Conservation (phyloP, 2,888 invertebrate genomes). For the Andricus quercusramuli region DNA sequence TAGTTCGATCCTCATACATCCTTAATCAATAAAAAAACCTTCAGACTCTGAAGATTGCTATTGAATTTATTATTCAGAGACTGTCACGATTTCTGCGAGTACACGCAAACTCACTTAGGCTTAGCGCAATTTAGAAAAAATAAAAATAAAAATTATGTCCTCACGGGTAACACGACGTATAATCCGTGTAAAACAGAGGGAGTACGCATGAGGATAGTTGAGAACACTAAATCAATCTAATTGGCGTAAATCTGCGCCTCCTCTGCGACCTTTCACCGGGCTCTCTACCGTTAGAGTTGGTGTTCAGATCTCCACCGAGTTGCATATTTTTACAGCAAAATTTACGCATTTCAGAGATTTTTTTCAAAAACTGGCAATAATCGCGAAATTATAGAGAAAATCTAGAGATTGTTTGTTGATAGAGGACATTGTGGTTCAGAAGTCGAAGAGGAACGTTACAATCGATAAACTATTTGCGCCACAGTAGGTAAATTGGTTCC, state of each 20-base stretch:
- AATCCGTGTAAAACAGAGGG: neutral
- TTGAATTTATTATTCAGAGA: constrained; percentile 5
- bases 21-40: too few species aligned
- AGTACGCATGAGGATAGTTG: neutral
- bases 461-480: constrained; percentile 37
- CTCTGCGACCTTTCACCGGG: constrained; percentile 65
- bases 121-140: neutral
- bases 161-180: neutral
- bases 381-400: constrained; percentile 11
- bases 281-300: constrained; percentile 63
- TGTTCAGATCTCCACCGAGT: constrained; percentile 36
- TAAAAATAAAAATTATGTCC: neutral
- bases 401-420: constrained; percentile 37
- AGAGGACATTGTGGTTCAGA: constrained; percentile 16
- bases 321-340: neutral
- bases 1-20: too few species aligned
- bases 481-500: constrained; percentile 41
- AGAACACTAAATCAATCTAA: constrained; percentile 67
- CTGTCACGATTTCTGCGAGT: neutral
- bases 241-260: constrained; percentile 64
- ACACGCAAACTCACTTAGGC: neutral
- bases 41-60: neutral
- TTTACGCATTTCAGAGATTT: neutral
- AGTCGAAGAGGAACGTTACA: constrained; percentile 30
- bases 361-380: constrained; percentile 23